These are phyloP conservation scores for Hepsetus odoe DNA, from an alignment of 2,113 vertebrate genomes.

Conservation along the genomic window DNA sequence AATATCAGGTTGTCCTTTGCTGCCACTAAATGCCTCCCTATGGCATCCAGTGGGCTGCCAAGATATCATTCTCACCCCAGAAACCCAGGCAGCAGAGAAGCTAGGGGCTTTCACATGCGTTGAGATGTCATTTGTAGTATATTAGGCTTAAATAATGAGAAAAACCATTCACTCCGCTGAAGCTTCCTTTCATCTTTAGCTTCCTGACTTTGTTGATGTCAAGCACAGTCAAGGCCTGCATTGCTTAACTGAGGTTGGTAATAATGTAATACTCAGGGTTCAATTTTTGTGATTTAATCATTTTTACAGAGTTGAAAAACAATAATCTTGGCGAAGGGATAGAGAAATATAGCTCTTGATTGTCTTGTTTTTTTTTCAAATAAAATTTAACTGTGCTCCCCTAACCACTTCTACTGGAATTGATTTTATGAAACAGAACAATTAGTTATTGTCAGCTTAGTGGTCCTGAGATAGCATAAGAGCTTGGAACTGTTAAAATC, in stretches of 20 bases:
- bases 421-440: too few species aligned
- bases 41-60: background rate
- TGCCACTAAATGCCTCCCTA: background rate
- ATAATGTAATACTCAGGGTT: too few species aligned
- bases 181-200: conserved; percentile 7
- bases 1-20: conserved; percentile 5
- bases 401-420: too few species aligned
- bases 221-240: conserved; percentile 4
- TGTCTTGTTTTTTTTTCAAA: too few species aligned
- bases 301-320: too few species aligned
- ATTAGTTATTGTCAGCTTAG: too few species aligned
- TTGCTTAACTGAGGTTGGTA: conserved; percentile 17
- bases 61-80: conserved; percentile 6
- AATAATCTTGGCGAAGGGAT: too few species aligned
- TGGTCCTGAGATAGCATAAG: too few species aligned
- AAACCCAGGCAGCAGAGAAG: conserved; percentile 13
- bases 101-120: conserved; percentile 27
- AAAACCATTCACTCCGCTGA: conserved; percentile 34
- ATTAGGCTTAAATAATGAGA: conserved; percentile 17
- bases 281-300: too few species aligned
- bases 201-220: conserved; percentile 6
- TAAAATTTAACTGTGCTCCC: too few species aligned
- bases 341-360: too few species aligned
- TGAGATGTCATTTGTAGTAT: conserved; percentile 37
- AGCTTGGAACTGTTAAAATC: too few species aligned